Conservation (phyloP, 2,888 invertebrate species). For the Dioctria linearis region DNA sequence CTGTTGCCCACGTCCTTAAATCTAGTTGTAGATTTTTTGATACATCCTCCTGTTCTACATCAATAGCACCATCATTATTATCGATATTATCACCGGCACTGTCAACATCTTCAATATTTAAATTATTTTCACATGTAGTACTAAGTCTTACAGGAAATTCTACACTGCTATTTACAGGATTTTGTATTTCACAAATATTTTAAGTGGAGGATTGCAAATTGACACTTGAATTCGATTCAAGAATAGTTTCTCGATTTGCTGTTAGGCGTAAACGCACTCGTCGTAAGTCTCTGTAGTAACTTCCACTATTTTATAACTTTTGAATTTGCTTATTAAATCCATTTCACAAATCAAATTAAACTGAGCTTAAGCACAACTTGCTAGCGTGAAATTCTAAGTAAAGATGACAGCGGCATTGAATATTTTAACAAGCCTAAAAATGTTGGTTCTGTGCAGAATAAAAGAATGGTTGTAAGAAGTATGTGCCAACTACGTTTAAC, state of each 20-base stretch:
- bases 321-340: neutral
- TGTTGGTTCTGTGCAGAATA: too few species aligned
- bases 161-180: neutral
- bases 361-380: too few species aligned
- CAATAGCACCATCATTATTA: neutral
- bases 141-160: neutral
- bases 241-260: neutral
- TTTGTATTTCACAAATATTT: neutral
- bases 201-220: neutral
- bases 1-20: conserved; percentile 11
- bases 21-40: neutral
- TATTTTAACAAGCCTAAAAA: too few species aligned
- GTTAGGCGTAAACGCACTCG: neutral
- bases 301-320: conserved; percentile 13
- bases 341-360: too few species aligned
- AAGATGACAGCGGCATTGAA: too few species aligned
- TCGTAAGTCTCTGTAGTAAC: conserved; percentile 5
- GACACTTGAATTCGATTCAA: neutral
- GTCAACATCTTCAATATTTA: neutral
- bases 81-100: neutral
- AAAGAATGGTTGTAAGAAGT: too few species aligned
- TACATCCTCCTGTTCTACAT: neutral
- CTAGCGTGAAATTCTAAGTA: too few species aligned
- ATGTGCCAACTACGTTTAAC: too few species aligned
- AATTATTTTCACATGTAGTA: neutral